Evolutionary conservation across 2,113 vertebrate genomes (phyloP).

Genomic region (Gorsachius goisagi): DNA sequence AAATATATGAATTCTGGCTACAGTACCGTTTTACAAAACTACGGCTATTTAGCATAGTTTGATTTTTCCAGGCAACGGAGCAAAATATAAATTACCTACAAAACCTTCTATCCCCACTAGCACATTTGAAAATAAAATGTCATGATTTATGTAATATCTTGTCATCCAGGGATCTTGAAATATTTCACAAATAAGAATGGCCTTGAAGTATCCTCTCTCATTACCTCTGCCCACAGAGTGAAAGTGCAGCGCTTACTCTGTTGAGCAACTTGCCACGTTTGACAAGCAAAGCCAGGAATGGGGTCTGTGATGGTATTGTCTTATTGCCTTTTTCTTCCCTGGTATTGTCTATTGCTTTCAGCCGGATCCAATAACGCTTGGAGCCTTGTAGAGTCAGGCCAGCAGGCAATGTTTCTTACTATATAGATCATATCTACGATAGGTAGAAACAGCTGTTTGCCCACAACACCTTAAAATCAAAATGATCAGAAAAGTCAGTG

Average conservation of each 20-base stretch:
- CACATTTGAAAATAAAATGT: constrained; percentile 49
- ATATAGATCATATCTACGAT: not conserved
- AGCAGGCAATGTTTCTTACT: not conserved
- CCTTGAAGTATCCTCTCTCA: not conserved
- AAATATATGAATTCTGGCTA: constrained; percentile 9
- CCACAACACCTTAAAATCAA: not conserved
- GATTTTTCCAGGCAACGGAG: constrained; percentile 1
- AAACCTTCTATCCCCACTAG: constrained; percentile 16
- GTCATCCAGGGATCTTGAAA: not conserved
- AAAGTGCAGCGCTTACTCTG: not conserved
- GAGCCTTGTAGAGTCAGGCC: not conserved
- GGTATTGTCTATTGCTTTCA: not conserved
- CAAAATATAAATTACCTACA: constrained; percentile 24
- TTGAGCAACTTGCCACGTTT: not conserved
- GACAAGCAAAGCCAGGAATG: not conserved
- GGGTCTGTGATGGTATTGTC: not conserved
- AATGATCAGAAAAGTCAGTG: not conserved
- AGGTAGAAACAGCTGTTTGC: not conserved
- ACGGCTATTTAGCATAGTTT: not conserved
- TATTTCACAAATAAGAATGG: not conserved
- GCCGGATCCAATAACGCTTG: not conserved
- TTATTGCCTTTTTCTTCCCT: not conserved
- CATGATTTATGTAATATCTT: constrained; percentile 1
- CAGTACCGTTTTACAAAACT: not conserved
- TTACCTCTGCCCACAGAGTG: not conserved